Evolutionary conservation across 2,888 invertebrate genomes (phyloP).

Genomic region (Sinopyrophorus schimmeli): DNA sequence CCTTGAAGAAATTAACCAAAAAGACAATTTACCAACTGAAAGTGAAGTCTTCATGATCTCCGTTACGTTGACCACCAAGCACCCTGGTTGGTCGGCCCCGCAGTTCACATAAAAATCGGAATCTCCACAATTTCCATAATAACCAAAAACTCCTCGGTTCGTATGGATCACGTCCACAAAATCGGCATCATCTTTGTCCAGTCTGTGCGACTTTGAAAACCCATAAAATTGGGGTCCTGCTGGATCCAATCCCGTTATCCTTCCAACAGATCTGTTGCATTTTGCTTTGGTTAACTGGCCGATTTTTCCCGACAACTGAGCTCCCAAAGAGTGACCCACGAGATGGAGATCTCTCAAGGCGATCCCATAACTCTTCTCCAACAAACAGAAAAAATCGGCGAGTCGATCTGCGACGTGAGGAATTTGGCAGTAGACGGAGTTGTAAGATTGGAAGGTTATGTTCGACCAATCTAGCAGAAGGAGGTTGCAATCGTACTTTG

Average conservation of each 20-base stretch:
- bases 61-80: too few relatives aligned
- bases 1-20: too few relatives aligned
- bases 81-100: not conserved
- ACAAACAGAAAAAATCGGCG: slow-evolving; percentile 2
- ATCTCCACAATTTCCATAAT: not conserved
- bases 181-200: slow-evolving; percentile 9
- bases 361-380: not conserved
- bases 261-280: slow-evolving; percentile 3
- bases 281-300: not conserved
- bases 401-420: slow-evolving; percentile 4
- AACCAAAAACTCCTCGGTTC: slow-evolving; percentile 1
- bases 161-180: slow-evolving; percentile 12
- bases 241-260: slow-evolving; percentile 15
- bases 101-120: slow-evolving; percentile 8
- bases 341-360: slow-evolving; percentile 2
- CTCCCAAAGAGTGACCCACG: slow-evolving; percentile 17
- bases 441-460: not conserved
- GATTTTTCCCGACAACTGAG: slow-evolving; percentile 8
- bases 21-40: too few relatives aligned
- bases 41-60: too few relatives aligned
- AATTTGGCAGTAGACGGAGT: not conserved
- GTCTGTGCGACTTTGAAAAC: not conserved
- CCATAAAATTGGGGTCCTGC: not conserved
- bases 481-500: slow-evolving; percentile 3
- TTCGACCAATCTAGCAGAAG: slow-evolving; percentile 8